These are phyloP conservation scores for Sebastes oblongus DNA, from an alignment of 2,797 vertebrate genomes.

Conservation along the genomic window DNA sequence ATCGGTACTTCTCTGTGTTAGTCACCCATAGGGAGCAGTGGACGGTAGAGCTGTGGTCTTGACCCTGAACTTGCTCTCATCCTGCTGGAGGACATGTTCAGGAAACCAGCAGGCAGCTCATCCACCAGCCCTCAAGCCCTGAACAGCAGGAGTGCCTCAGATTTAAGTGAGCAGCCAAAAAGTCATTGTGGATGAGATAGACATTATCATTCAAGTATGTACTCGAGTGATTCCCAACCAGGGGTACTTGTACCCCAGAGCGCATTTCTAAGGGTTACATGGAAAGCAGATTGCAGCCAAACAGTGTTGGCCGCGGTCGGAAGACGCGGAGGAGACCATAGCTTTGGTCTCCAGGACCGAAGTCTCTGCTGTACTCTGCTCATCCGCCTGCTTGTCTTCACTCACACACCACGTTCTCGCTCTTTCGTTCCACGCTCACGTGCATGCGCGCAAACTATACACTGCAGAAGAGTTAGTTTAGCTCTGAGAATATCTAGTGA, in stretches of 20 bases:
- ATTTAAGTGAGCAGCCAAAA: constrained; percentile 26
- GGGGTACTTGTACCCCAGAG: background rate
- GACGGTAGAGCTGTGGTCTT: constrained; percentile 48
- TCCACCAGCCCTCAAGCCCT: constrained; percentile 14
- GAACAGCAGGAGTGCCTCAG: constrained; percentile 1
- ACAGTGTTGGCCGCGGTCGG: fast-evolving
- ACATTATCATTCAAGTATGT: constrained; percentile 19
- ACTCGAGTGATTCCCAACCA: background rate
- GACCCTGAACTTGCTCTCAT: constrained; percentile 62
- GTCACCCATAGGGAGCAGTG: constrained; percentile 55
- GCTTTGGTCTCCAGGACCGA: fast-evolving
- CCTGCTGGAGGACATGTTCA: constrained; percentile 35
- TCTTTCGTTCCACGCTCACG: fast-evolving
- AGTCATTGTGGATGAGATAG: constrained; percentile 15
- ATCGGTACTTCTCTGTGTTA: constrained; percentile 53
- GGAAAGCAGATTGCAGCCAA: background rate
- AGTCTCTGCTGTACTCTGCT: too few relatives aligned
- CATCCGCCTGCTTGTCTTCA: too few relatives aligned
- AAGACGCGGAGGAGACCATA: fast-evolving
- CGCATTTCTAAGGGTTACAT: background rate
- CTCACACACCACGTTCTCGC: too few relatives aligned
- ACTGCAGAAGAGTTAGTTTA: too few relatives aligned
- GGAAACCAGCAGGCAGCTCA: constrained; percentile 41
- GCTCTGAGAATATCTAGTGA: too few relatives aligned
- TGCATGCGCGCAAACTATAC: too few relatives aligned